Evolutionary conservation across 1,140 invertebrate genomes (phyloP), one percentile per base, ranked within the genome.

Genomic region (Bombus superbus): DNA sequence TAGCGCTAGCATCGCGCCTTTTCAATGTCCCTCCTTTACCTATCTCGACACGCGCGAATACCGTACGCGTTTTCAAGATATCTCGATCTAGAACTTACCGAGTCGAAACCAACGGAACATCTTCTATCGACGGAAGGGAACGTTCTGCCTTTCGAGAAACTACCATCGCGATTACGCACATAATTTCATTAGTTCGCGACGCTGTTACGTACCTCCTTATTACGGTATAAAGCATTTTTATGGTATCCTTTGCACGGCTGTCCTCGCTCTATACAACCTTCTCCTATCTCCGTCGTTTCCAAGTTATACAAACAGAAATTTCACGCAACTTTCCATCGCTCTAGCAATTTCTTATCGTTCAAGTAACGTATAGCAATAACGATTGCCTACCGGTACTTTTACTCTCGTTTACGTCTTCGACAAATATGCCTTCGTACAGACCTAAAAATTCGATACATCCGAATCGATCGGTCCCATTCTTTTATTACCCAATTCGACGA

Each of bases 211-310:
- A 90, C 62, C 82, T 81, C 42, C 81, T 75, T 89, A 91, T 90
- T 90, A 92, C 80, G 74, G 90, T 88, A 92, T 92, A 90, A 86
- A 38, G 81, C 91, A 92, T 68, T 92, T 82, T 81, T 92, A 91
- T 79, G 92, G 92, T 62, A 91, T 92, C 91, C 13, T 66, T 68
- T 66, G 66, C 79, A 18, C 72, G 59, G 44, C n/a, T 35, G 42
- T 35, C n/a, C 10, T 6, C 38, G 25, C 32, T 8, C 4, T 25
- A 53, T 22, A 53, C 47, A 18, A 53, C 73, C 47, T 4, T 1
- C 15, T 35, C 9, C 66, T 10, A 3, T n/a, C 59, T 62, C 59
- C 3, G 59, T 62, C 59, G 10, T n/a, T n/a, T 13, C 4, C 25
- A n/a, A n/a, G 11, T 3, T n/a, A 1, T 28, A n/a, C 59, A 62